phyloP scores from a whole-genome alignment of 2,113 vertebrate genomes.

The Penelope pileata region DNA sequence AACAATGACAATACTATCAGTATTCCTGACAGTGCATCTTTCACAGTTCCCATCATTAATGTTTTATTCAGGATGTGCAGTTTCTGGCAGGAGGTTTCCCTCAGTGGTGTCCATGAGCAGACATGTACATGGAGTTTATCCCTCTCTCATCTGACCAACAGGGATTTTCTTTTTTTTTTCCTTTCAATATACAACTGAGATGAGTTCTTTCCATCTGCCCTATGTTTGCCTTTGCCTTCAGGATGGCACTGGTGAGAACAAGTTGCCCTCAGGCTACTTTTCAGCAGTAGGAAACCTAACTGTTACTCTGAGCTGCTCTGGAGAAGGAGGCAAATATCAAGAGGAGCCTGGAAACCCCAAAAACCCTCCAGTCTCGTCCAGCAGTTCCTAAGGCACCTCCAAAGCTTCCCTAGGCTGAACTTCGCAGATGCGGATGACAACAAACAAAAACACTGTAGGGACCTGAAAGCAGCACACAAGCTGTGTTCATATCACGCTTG shows the following conservation, averaged over 20 bases:
- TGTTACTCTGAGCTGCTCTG: neutral
- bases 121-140: neutral
- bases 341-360: neutral
- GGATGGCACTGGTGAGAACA: neutral
- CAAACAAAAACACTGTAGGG: neutral
- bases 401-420: neutral
- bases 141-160: neutral
- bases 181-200: neutral
- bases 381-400: neutral
- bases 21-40: neutral
- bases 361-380: neutral
- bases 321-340: accelerated
- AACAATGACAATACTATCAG: neutral
- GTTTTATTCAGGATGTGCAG: neutral
- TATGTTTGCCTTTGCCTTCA: neutral
- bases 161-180: neutral
- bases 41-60: neutral
- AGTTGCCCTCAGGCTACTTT: neutral
- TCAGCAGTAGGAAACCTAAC: neutral
- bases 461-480: neutral
- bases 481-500: no score
- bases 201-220: neutral
- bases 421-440: neutral
- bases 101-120: neutral
- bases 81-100: neutral